Conservation (phyloP, 2,888 invertebrate species). For the Dysmachus trigonus region DNA sequence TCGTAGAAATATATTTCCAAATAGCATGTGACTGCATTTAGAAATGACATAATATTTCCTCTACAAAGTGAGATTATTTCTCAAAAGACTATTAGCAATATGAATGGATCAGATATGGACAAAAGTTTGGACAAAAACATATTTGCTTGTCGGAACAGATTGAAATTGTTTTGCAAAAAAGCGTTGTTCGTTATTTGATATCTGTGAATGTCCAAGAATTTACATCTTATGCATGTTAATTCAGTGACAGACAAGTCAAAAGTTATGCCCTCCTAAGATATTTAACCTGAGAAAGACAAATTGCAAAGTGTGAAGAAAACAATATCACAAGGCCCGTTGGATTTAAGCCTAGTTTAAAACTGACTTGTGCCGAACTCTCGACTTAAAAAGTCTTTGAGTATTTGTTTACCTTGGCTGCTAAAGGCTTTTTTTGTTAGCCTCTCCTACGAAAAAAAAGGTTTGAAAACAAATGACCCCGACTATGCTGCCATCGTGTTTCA, state of each 20-base stretch:
- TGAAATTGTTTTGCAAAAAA: neutral
- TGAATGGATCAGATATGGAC: neutral
- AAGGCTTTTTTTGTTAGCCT: neutral
- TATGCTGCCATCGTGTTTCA: conserved; percentile 28
- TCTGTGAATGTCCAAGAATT: neutral
- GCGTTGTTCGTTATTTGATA: neutral
- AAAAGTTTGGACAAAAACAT: neutral
- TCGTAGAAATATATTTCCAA: too few species aligned
- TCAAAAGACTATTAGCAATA: neutral
- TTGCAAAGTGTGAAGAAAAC: neutral
- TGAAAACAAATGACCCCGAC: neutral
- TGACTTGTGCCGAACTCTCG: neutral
- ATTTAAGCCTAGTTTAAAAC: neutral
- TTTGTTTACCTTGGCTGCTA: neutral
- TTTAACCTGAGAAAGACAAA: neutral
- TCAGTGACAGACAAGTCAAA: neutral
- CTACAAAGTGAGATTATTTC: too few species aligned
- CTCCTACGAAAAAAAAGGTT: neutral
- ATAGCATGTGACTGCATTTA: too few species aligned
- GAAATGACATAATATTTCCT: too few species aligned
- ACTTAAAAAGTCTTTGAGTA: neutral
- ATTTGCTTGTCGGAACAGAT: neutral
- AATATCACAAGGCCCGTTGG: neutral
- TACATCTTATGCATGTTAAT: neutral
- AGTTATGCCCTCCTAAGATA: neutral